A percentile compares a stretch with the other conserved stretches of the same genome.
These are phyloP conservation scores for Ceraclea dissimilis DNA, from an alignment of 2,888 invertebrate species.

Conservation along the genomic window DNA sequence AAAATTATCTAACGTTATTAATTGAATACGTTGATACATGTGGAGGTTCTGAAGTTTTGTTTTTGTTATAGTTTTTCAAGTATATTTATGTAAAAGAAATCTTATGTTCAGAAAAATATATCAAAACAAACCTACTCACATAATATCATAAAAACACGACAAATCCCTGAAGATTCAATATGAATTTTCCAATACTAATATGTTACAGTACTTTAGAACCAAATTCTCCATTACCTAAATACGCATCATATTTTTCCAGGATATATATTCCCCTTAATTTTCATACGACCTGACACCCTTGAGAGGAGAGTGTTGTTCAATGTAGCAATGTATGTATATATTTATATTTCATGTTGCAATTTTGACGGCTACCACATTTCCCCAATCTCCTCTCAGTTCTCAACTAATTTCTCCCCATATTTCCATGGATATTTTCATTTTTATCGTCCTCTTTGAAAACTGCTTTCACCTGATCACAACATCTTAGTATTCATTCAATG, in stretches of 20 bases:
- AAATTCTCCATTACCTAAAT: too few species aligned
- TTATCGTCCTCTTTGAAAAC: conserved; percentile 16
- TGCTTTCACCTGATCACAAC: conserved; percentile 18
- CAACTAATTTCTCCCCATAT: conserved; percentile 20
- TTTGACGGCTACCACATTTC: background rate
- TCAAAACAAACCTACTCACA: too few species aligned
- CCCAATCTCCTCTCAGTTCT: conserved; percentile 13
- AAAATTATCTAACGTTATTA: too few species aligned
- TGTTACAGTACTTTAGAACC: conserved; percentile 4
- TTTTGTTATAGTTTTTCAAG: too few species aligned
- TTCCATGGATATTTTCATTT: conserved; percentile 9
- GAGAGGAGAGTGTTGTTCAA: background rate
- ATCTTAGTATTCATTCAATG: conserved; percentile 3
- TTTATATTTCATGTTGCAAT: conserved; percentile 26
- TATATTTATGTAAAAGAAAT: too few species aligned
- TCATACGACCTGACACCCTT: background rate
- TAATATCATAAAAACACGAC: too few species aligned
- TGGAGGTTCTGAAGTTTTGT: too few species aligned
- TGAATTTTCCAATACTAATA: background rate
- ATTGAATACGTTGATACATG: too few species aligned
- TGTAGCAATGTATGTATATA: conserved; percentile 22
- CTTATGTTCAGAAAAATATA: too few species aligned
- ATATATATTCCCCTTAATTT: too few species aligned
- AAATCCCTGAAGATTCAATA: too few species aligned
- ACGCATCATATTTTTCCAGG: too few species aligned